A percentile compares a stretch with the other conserved stretches of the same genome.
Evolutionary conservation across 2,888 invertebrate genomes (phyloP).

Genomic region (Branchipolynoe longqiensis): DNA sequence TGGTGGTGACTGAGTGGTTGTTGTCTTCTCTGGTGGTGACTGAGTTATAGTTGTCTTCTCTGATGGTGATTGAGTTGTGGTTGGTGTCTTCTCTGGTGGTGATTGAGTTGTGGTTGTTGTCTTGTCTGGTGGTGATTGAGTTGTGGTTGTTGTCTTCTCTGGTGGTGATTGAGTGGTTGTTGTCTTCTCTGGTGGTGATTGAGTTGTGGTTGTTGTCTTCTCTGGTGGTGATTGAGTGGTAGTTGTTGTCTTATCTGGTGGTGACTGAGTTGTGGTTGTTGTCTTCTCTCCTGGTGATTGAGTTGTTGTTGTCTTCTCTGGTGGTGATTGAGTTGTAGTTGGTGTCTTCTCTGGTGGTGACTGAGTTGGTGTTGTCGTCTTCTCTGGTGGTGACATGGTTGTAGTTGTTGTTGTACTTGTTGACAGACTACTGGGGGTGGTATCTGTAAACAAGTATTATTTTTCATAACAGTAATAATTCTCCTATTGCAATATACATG

Average conservation of each 20-base stretch:
- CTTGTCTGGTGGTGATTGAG: neutral
- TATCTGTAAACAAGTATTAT: too few relatives aligned
- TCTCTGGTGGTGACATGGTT: neutral
- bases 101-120: neutral
- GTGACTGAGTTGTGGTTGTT: neutral
- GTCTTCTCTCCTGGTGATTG: neutral
- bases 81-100: neutral
- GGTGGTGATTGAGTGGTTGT: neutral
- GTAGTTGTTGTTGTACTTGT: conserved; percentile 12
- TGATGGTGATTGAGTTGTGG: neutral
- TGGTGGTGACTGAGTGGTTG: neutral
- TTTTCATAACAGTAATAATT: too few relatives aligned
- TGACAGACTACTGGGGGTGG: too few relatives aligned
- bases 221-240: neutral
- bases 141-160: neutral
- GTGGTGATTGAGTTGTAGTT: neutral
- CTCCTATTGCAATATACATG: too few relatives aligned
- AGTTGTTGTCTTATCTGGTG: neutral
- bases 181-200: neutral
- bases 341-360: neutral
- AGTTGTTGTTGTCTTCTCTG: neutral
- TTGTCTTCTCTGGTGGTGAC: neutral
- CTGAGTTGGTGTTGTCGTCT: neutral
- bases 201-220: neutral
- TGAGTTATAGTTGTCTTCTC: neutral